These are phyloP conservation scores for Denticeps clupeoides DNA, from an alignment of 2,797 vertebrate genomes.

Conservation along the genomic window DNA sequence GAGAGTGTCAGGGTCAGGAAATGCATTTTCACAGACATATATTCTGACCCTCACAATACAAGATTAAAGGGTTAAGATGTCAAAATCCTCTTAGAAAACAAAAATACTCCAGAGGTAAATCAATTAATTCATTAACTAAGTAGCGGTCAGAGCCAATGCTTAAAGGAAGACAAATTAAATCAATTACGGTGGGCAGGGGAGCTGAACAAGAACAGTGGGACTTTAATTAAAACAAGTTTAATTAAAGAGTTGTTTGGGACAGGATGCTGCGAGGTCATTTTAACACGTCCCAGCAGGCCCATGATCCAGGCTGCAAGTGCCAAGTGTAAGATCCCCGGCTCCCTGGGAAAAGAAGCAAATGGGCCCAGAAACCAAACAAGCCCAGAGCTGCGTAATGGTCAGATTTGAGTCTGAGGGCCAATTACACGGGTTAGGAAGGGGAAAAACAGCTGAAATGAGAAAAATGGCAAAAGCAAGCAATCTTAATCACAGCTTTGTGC, in stretches of 20 bases:
- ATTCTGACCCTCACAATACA: no score
- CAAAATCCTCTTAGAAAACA: constrained; percentile 55
- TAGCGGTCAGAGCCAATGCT: constrained; percentile 60
- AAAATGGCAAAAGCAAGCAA: not conserved
- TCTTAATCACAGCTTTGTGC: no score
- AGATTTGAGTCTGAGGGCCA: no score
- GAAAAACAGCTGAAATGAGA: not conserved
- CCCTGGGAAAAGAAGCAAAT: not conserved
- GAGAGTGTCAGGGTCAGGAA: no score
- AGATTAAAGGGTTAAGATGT: constrained; percentile 56
- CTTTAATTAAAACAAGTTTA: constrained; percentile 95
- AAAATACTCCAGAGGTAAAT: constrained; percentile 49
- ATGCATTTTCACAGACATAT: no score
- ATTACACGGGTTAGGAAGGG: constrained; percentile 15
- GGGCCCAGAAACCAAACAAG: not conserved
- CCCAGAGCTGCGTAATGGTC: no score
- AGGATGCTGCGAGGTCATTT: constrained; percentile 53
- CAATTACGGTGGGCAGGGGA: constrained; percentile 82
- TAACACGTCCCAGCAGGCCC: constrained; percentile 43
- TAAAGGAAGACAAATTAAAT: constrained; percentile 75
- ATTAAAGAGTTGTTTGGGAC: constrained; percentile 69
- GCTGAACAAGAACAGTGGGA: constrained; percentile 77
- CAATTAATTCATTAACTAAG: constrained; percentile 73
- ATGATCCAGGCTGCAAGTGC: not conserved
- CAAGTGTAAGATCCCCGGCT: not conserved